A percentile compares a stretch with the other conserved stretches of the same genome.
Evolutionary conservation across 2,888 invertebrate species (phyloP).

Genomic region (Cheilosia soror): DNA sequence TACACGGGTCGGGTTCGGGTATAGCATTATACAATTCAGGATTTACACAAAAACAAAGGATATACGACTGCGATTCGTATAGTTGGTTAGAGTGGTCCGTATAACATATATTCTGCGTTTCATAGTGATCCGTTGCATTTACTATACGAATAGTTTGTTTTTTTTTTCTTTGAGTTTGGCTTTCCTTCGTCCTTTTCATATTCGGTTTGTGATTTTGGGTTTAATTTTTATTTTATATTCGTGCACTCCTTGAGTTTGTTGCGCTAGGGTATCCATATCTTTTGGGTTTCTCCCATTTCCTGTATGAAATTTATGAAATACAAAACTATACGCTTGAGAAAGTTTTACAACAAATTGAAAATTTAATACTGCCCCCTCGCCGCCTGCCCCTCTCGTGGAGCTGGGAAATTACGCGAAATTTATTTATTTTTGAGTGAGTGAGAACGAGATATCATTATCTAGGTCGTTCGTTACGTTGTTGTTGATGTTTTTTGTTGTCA

Average conservation of each 20-base stretch:
- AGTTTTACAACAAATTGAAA: constrained; percentile 63
- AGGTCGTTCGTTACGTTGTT: constrained; percentile 25
- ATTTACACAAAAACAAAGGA: constrained; percentile 1
- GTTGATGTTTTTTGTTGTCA: neutral
- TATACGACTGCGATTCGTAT: neutral
- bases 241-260: constrained; percentile 1
- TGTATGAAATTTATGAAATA: constrained; percentile 59
- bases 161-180: neutral
- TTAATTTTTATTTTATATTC: constrained; percentile 5
- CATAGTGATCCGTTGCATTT: constrained; percentile 44
- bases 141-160: constrained; percentile 2
- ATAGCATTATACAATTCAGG: constrained; percentile 7
- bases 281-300: constrained; percentile 48
- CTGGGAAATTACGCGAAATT: constrained; percentile 37
- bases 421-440: constrained; percentile 50
- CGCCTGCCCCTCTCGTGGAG: neutral
- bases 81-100: too few species aligned
- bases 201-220: constrained; percentile 14
- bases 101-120: constrained; percentile 23
- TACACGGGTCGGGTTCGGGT: neutral
- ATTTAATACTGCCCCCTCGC: constrained; percentile 27
- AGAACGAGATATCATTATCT: constrained; percentile 36
- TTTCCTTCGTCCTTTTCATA: constrained; percentile 24
- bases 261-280: constrained; percentile 32
- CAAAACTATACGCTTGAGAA: constrained; percentile 62